A percentile compares a stretch with the other conserved stretches of the same genome.
phyloP scores from a whole-genome alignment of 2,888 invertebrate genomes.

The Dione vanillae region DNA sequence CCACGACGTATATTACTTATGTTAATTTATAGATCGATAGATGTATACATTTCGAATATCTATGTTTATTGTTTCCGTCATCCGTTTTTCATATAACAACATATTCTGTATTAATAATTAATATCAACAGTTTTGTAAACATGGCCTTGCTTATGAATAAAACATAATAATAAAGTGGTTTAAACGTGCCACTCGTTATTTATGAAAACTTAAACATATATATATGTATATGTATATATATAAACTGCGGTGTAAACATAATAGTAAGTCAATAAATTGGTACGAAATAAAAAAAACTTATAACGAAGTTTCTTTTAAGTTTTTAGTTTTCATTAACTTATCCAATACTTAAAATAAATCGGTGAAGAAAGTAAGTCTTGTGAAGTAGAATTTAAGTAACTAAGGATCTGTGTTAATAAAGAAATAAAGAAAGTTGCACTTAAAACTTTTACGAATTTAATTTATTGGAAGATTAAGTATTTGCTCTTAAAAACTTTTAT shows the following conservation, averaged over 20 bases:
- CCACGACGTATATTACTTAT: no score
- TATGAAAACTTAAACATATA: not conserved
- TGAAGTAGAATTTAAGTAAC: not conserved
- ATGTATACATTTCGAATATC: not conserved
- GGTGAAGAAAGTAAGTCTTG: not conserved
- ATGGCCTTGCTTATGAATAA: slow-evolving; percentile 8
- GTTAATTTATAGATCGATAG: no score
- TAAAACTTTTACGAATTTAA: not conserved
- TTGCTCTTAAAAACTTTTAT: not conserved
- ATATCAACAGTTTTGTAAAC: slow-evolving; percentile 6
- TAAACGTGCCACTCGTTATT: not conserved
- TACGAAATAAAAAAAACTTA: slow-evolving; percentile 4
- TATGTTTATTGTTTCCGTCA: not conserved
- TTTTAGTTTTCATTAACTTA: slow-evolving; percentile 16
- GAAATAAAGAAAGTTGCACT: not conserved
- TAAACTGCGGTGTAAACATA: no score
- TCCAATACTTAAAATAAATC: slow-evolving; percentile 10
- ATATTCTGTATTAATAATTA: not conserved
- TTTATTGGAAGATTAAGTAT: not conserved
- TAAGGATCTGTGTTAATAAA: not conserved
- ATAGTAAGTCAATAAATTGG: not conserved
- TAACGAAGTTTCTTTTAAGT: not conserved
- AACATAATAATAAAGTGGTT: slow-evolving; percentile 14
- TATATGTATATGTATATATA: no score
- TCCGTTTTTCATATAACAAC: not conserved